Percentiles rank a stretch among this genome's conserved stretches.
phyloP scores from a whole-genome alignment of 37 sponge, comb jelly and placozoan genomes.

The Diacarnus erythraeanus region DNA sequence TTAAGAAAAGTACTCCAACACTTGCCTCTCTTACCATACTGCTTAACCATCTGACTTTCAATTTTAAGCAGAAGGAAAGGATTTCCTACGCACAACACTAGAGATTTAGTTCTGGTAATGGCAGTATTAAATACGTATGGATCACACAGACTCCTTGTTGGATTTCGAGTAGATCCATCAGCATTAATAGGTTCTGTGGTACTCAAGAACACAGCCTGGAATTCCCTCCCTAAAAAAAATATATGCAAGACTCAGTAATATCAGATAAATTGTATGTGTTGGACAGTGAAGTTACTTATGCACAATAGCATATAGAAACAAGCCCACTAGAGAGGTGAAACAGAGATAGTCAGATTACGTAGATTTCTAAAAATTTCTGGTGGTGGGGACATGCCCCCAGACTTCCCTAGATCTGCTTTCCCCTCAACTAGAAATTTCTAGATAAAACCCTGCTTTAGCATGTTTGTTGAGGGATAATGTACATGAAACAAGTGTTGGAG shows the following conservation, averaged over 20 bases:
- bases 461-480: too few species aligned
- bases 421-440: too few species aligned
- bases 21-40: slow-evolving; percentile 10
- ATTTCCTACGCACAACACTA: slow-evolving; percentile 70
- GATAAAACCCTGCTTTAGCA: too few species aligned
- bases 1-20: slow-evolving; percentile 47
- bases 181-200: slow-evolving; percentile 47
- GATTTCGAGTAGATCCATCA: slow-evolving; percentile 42
- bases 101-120: slow-evolving; percentile 61
- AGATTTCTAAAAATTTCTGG: too few species aligned
- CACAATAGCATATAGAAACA: too few species aligned
- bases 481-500: too few species aligned
- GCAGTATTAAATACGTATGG: slow-evolving; percentile 71
- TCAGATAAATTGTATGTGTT: not conserved
- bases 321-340: too few species aligned
- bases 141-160: slow-evolving; percentile 66
- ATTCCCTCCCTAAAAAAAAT: slow-evolving; percentile 39
- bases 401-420: too few species aligned
- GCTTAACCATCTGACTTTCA: slow-evolving; percentile 38
- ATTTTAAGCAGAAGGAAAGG: slow-evolving; percentile 59
- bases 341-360: too few species aligned
- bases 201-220: slow-evolving; percentile 59
- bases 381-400: too few species aligned
- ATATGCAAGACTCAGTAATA: too few species aligned
- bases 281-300: too few species aligned